Base-by-base conservation (phyloP, 2,797 vertebrate species). In the Gadopsis bispinosus region DNA sequence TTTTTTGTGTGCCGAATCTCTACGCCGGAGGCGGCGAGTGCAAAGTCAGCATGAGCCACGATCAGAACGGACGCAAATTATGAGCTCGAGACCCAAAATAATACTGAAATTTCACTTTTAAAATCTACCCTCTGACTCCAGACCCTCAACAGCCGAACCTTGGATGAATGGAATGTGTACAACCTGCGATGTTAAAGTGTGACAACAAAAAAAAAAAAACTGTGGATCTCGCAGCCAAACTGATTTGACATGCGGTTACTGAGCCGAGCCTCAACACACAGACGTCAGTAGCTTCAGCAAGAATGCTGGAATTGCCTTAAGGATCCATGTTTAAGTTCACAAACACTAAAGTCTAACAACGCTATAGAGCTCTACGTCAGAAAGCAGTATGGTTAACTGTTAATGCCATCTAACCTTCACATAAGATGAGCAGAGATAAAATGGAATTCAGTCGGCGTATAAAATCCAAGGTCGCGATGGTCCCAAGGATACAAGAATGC, bases 401-500 rank as follows among this genome's bases (percentile, higher is more conserved):
- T 79, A 70, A 69, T 70, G 66, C 33, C 33, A 2, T 22, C 45
- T 47, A 11, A 56, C n/a, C 56, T 66, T 70, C 17, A 48, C n/a
- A 72, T 11, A 10, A 20, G 33, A 55, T 62, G 20, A 64, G 74
- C 1, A 41, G 43, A 69, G 39, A 75, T 73, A 54, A 9, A 66
- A 77, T 37, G 33, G 66, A 81, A 62, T 60, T 80, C 59, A 78
- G 56, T 47, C 53, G 19, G 31, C 1, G 4, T 62, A 35, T 65
- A 47, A 73, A 56, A 66, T 69, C 43, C n/a, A 61, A 69, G 59
- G 63, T 54, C 69, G 50, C 47, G 47, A 61, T 13, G 62, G 76
- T 81, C 78, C 78, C 81, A 72, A 59, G 67, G 61, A 60, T 35
- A 69, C 41, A 37, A 68, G 51, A 58, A 79, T 35, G 47, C 39